Evolutionary conservation across 2,888 invertebrate genomes (phyloP).

Genomic region (Erynnis tages): DNA sequence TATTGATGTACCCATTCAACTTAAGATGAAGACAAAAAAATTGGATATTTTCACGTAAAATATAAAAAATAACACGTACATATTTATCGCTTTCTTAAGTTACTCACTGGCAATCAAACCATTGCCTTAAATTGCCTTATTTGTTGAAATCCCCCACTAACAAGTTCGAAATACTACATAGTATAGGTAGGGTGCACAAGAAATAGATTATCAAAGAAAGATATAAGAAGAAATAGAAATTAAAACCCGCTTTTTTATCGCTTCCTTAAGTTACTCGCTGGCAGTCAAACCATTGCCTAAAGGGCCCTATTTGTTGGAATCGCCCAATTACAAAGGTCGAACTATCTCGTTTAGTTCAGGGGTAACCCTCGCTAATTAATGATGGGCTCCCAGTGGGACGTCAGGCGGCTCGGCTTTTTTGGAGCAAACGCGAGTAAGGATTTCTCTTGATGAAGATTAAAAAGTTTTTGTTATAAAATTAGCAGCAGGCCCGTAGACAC

Average conservation of each 20-base stretch:
- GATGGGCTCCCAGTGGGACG: slow-evolving; percentile 64
- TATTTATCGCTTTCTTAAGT: too few species aligned
- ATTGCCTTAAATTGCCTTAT: slow-evolving; percentile 32
- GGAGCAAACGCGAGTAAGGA: background rate
- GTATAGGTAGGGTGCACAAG: too few species aligned
- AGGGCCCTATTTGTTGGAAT: slow-evolving; percentile 59
- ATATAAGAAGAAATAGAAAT: too few species aligned
- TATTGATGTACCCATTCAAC: too few species aligned
- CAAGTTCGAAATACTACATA: slow-evolving; percentile 61
- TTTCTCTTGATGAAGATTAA: background rate
- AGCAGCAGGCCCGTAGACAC: too few species aligned
- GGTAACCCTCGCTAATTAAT: slow-evolving; percentile 75
- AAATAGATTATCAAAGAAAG: too few species aligned
- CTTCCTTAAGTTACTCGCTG: background rate
- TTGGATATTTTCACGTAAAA: too few species aligned
- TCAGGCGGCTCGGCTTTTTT: slow-evolving; percentile 32
- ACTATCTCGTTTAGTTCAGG: slow-evolving; percentile 61
- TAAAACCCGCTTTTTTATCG: too few species aligned
- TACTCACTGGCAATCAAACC: background rate
- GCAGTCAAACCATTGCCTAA: background rate
- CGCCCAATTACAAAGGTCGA: slow-evolving; percentile 67
- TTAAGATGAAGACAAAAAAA: too few species aligned
- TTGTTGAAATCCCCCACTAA: slow-evolving; percentile 74
- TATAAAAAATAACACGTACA: too few species aligned
- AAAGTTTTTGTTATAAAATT: too few species aligned